Percentiles rank a stretch among this genome's conserved stretches.
Evolutionary conservation across 2,797 vertebrate species (phyloP).

Genomic region (Leptodactylus fallax): DNA sequence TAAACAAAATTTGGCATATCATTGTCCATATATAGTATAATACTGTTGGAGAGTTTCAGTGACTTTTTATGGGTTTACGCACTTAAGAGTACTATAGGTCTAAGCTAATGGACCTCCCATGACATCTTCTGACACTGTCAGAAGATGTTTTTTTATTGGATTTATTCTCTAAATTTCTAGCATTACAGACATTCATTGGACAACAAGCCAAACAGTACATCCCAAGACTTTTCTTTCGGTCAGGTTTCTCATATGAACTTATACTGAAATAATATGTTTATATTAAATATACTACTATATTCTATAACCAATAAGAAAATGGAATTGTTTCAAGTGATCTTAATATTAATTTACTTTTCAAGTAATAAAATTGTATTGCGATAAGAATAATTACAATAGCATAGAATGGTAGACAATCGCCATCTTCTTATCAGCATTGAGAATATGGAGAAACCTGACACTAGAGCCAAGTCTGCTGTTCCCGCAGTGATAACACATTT

Average conservation of each 20-base stretch:
- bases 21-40: not conserved
- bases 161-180: not conserved
- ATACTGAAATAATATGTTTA: not conserved
- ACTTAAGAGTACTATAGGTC: too few species aligned
- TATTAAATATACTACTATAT: not conserved
- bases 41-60: not conserved
- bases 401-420: not conserved
- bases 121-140: too few species aligned
- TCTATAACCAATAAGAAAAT: not conserved
- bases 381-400: not conserved
- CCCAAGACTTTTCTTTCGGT: not conserved
- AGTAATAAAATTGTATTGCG: not conserved
- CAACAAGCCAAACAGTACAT: not conserved
- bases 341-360: not conserved
- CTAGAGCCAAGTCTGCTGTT: slow-evolving; percentile 22
- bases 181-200: not conserved
- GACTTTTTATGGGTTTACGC: not conserved
- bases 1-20: not conserved
- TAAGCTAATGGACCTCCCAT: too few species aligned
- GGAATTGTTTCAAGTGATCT: not conserved
- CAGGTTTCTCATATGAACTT: not conserved
- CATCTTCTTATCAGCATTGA: not conserved
- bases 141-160: too few species aligned
- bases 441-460: not conserved
- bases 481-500: slow-evolving; percentile 20